These are phyloP conservation scores for Rhinogobio ventralis DNA, from an alignment of 2,797 vertebrate species.

Conservation along the genomic window DNA sequence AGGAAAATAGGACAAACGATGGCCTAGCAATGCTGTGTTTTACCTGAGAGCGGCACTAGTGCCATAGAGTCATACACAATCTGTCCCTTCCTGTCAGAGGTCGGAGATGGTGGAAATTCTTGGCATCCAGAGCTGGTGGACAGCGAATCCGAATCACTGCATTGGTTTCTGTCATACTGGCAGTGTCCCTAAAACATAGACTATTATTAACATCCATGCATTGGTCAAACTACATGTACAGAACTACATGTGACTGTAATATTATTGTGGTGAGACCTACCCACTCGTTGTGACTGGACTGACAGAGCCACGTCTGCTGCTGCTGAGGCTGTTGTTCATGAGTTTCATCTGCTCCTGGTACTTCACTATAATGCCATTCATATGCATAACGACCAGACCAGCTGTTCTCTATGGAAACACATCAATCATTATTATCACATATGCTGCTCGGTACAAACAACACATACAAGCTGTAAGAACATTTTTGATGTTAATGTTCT, in stretches of 20 bases:
- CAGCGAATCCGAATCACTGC: conserved; percentile 81
- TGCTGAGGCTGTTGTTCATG: conserved; percentile 61
- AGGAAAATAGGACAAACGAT: not conserved
- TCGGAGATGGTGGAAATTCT: conserved; percentile 75
- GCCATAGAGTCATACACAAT: conserved; percentile 63
- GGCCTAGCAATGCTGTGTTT: too few relatives aligned
- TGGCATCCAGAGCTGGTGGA: conserved; percentile 80
- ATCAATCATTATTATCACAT: not conserved
- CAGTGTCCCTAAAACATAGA: conserved; percentile 68
- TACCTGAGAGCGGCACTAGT: conserved; percentile 69
- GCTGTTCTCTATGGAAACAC: conserved; percentile 71
- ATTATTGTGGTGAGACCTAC: conserved; percentile 63
- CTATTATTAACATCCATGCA: not conserved
- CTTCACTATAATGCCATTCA: conserved; percentile 72
- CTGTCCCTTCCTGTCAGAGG: conserved; percentile 63
- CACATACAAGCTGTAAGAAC: not conserved
- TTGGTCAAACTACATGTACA: not conserved
- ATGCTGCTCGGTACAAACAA: not conserved
- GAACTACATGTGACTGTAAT: not conserved
- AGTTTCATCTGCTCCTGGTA: conserved; percentile 61
- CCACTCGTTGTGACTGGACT: conserved; percentile 55
- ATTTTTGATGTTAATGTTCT: not conserved
- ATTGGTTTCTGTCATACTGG: conserved; percentile 62
- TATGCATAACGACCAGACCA: conserved; percentile 77
- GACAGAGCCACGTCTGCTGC: conserved; percentile 64